Percentiles rank a stretch among this genome's conserved stretches.
Evolutionary conservation across 2,888 invertebrate genomes (phyloP).

Genomic region (Andricus quercusramuli): DNA sequence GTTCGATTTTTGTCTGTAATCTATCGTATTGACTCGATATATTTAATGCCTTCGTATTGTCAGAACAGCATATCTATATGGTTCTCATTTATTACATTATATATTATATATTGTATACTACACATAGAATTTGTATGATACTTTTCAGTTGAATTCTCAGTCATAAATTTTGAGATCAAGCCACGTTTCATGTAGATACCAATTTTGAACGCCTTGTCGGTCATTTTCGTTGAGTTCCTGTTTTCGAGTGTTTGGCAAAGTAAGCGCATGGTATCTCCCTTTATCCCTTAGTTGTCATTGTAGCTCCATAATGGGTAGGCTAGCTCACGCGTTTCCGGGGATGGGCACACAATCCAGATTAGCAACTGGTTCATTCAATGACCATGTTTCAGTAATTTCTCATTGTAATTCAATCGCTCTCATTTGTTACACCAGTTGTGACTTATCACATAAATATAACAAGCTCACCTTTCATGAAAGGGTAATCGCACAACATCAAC

Average conservation of each 20-base stretch:
- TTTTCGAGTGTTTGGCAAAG: slow-evolving; percentile 41
- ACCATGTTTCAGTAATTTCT: slow-evolving; percentile 42
- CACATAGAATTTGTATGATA: slow-evolving; percentile 37
- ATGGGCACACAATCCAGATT: slow-evolving; percentile 41
- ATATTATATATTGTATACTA: slow-evolving; percentile 28
- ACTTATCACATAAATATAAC: slow-evolving; percentile 18
- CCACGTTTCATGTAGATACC: slow-evolving; percentile 32
- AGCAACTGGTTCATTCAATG: slow-evolving; percentile 39
- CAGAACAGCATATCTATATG: slow-evolving; percentile 49
- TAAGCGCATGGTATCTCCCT: slow-evolving; percentile 42
- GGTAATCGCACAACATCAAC: slow-evolving; percentile 5
- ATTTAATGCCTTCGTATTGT: slow-evolving; percentile 45
- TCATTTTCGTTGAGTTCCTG: slow-evolving; percentile 39
- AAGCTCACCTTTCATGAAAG: neutral
- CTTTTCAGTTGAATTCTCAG: slow-evolving; percentile 35
- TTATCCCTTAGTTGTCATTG: slow-evolving; percentile 42
- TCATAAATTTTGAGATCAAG: slow-evolving; percentile 34
- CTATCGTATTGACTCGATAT: slow-evolving; percentile 42
- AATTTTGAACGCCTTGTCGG: slow-evolving; percentile 39
- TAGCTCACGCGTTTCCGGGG: slow-evolving; percentile 42
- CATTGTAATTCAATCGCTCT: slow-evolving; percentile 35
- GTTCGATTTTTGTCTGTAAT: slow-evolving; percentile 47
- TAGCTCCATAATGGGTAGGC: slow-evolving; percentile 39
- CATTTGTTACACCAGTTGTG: slow-evolving; percentile 13
- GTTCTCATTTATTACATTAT: slow-evolving; percentile 31